Evolutionary conservation across 2,888 invertebrate genomes (phyloP), one percentile per base, ranked within the genome.

Genomic region (Apodemia zela): DNA sequence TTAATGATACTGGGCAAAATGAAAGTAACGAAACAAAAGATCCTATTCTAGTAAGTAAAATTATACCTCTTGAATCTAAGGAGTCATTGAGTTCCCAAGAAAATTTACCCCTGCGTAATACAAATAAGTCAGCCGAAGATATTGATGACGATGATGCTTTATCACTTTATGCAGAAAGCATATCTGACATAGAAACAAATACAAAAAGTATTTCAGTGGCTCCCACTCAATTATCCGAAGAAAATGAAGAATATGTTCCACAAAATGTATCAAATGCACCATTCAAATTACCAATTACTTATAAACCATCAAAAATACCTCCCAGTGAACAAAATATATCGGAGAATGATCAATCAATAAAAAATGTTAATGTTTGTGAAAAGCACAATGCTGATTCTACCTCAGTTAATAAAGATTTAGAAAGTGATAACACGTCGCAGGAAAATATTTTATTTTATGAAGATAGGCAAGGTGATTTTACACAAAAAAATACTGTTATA

Each of bases 101-200:
- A 54, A 25, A 54, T 54, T 54, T 54, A 21, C 25, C 54, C 11
- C 0, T 13, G 7, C 47, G 47, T 47, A n/a, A 1, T 29, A 15
- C 57, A 25, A 59, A 35, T 17, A 63, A 63, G 49, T 59, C 33
- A 35, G 17, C 17, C 2, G 49, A 72, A n/a, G 72, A 75, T 18
- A 63, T 61, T 29, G 87, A 88, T 15, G 88, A 85, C 45, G 85
- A 87, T 17, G 89, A 89, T 60, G 79, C 87, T 0, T 68, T 89
- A 17, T 90, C 90, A 11, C 62, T 91, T 2, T 90, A 73, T 67
- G 89, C 89, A 15, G 89, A 87, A 71, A 89, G 89, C 67, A 73
- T 89, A n/a, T 80, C 82, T 0, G 82, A 77, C 2, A 72, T 84
- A n/a, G 89, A 88, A 60, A 75, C 82, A 3, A 73, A 74, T 15